Conservation (phyloP, 1,140 invertebrate species). For the Liolophura sinensis region DNA sequence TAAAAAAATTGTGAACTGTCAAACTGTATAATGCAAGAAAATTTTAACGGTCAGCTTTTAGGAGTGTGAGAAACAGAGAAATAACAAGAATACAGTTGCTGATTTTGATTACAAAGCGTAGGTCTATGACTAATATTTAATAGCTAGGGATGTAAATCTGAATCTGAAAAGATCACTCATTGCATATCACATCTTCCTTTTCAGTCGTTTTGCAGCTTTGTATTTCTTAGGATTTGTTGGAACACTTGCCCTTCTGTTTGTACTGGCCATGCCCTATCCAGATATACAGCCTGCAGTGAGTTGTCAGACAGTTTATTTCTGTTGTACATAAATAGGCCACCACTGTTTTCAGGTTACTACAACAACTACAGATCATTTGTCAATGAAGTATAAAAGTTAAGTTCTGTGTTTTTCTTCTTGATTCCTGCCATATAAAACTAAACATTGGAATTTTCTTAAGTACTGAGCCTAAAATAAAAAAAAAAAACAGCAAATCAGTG, state of each 20-base stretch:
- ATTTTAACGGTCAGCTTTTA: not conserved
- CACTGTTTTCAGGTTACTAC: not conserved
- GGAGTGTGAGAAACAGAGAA: not conserved
- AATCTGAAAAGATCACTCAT: not conserved
- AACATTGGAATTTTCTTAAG: too few species aligned
- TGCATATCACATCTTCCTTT: too few species aligned
- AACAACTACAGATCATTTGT: not conserved
- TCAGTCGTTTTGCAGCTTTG: slow-evolving; percentile 1
- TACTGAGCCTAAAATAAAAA: too few species aligned
- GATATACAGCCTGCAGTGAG: not conserved
- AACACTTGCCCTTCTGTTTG: slow-evolving; percentile 3
- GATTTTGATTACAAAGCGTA: not conserved
- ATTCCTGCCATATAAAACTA: too few species aligned
- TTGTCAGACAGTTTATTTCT: not conserved
- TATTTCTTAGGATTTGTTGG: not conserved
- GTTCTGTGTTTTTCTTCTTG: too few species aligned
- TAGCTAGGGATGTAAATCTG: not conserved
- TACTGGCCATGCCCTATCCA: not conserved
- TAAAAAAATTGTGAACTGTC: too few species aligned
- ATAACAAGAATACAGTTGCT: not conserved
- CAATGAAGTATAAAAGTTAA: too few species aligned
- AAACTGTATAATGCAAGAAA: too few species aligned
- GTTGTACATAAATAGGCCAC: not conserved
- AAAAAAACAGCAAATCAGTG: too few species aligned
- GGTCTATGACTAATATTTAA: not conserved